Evolutionary conservation across 2,113 vertebrate species (phyloP), one percentile per base, ranked within the genome.

Genomic region (Psilopogon haemacephalus): DNA sequence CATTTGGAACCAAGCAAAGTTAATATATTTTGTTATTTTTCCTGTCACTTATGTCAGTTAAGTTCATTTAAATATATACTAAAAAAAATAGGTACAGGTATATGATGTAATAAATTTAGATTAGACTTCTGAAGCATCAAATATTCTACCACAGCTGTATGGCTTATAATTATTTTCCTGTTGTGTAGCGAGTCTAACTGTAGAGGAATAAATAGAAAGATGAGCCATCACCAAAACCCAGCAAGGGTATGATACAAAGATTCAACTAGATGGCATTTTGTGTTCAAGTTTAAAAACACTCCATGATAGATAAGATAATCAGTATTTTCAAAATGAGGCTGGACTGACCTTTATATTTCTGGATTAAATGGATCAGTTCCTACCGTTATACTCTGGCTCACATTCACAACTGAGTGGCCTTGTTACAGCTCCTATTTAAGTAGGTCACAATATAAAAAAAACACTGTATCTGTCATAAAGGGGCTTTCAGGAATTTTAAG

Each of bases 391-490:
- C 42, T 52, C 37, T 80, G 37, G 6, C 18, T 81, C 46, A 69
- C 48, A 64, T 9, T 62, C 26, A 60, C 28, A 73, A 21, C 18
- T 69, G 23, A 87, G 15, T 2, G 1, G 14, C 37, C 68, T 80
- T 73, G 28, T 82, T 93, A 85, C 24, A 79, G n/a, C 28, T 73
- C 27, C 40, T 70, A 19, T 70, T 94, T 90, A 94, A 91, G 71
- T 92, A 92, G 87, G 87, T 91, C 81, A 89, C 5, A 64, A 82
- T 38, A 59, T 24, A 19, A 42, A 33, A n/a, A 20, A 26, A 48
- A 28, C 55, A 50, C 48, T 50, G 59, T 7, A 27, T 33, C 78
- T 27, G 58, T 64, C 77, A 17, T 77, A 88, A 85, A 15, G 15
- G 23, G 42, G 84, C 81, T 92, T 89, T 80, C 40, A 91, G 62